Evolutionary conservation across 2,113 vertebrate species (phyloP).

Genomic region (Callocephalon fimbriatum): DNA sequence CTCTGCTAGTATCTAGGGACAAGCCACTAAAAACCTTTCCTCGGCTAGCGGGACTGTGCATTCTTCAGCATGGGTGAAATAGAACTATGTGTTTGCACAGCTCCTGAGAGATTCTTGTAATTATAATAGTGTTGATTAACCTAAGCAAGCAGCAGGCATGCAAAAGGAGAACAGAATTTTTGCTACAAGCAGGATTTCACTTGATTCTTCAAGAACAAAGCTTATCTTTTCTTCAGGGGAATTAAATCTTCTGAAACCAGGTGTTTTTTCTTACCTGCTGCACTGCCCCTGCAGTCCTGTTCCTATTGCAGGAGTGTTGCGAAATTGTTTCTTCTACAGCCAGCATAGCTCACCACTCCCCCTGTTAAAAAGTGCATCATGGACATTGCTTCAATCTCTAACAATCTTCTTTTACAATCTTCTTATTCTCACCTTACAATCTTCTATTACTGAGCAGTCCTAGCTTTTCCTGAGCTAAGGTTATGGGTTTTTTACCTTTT

Average conservation of each 20-base stretch:
- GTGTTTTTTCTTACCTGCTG: not conserved
- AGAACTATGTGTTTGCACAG: not conserved
- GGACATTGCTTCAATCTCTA: not conserved
- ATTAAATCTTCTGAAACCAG: not conserved
- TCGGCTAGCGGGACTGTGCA: not conserved
- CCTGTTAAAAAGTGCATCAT: not conserved
- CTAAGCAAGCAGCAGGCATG: not conserved
- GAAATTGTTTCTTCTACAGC: not conserved
- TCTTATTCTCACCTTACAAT: not conserved
- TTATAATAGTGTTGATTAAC: not conserved
- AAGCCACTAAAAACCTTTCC: not conserved
- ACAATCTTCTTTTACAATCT: not conserved
- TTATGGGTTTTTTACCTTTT: not conserved
- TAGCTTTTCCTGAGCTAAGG: not conserved
- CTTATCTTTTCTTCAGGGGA: not conserved
- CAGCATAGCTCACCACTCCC: not conserved
- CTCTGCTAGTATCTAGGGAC: not conserved
- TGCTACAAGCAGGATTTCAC: not conserved
- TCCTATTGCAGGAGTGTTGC: not conserved
- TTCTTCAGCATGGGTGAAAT: not conserved
- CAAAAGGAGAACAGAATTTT: not conserved
- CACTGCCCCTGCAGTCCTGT: not conserved
- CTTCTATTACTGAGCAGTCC: not conserved
- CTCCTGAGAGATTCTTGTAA: not conserved
- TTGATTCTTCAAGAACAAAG: not conserved